Conservation (phyloP, 2,888 invertebrate species). For the Tinea pellionella region DNA sequence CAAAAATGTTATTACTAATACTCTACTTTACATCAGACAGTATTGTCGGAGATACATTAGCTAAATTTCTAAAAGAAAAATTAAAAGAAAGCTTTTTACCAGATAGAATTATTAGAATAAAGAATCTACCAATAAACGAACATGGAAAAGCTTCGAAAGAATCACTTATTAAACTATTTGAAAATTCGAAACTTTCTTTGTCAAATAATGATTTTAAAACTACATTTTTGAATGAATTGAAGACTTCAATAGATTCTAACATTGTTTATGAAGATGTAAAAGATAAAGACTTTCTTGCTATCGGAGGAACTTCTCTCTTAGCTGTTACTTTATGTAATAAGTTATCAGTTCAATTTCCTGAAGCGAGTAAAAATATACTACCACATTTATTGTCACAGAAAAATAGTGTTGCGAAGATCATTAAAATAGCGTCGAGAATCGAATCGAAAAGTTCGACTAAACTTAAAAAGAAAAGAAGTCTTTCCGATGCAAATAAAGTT, state of each 20-base stretch:
- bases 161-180: constrained; percentile 48
- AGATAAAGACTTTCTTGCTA: constrained; percentile 61
- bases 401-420: constrained; percentile 43
- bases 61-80: constrained; percentile 48
- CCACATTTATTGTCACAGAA: constrained; percentile 62
- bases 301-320: constrained; percentile 79
- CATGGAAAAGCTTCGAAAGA: constrained; percentile 78
- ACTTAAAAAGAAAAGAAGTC: neutral
- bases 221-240: constrained; percentile 37
- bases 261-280: constrained; percentile 43
- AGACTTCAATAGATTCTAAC: constrained; percentile 26
- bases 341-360: constrained; percentile 50
- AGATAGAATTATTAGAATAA: constrained; percentile 72
- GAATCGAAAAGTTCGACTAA: constrained; percentile 20
- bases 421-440: constrained; percentile 31
- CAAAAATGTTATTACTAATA: constrained; percentile 52
- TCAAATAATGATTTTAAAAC: constrained; percentile 18
- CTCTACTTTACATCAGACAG: constrained; percentile 60
- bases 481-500: neutral
- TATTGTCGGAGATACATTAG: constrained; percentile 38
- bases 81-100: constrained; percentile 70
- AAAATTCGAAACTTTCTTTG: constrained; percentile 21
- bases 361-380: constrained; percentile 61
- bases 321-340: constrained; percentile 74
- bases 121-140: constrained; percentile 69